Base-by-base conservation (phyloP, 2,888 invertebrate genomes). In the Polyploca ridens region DNA sequence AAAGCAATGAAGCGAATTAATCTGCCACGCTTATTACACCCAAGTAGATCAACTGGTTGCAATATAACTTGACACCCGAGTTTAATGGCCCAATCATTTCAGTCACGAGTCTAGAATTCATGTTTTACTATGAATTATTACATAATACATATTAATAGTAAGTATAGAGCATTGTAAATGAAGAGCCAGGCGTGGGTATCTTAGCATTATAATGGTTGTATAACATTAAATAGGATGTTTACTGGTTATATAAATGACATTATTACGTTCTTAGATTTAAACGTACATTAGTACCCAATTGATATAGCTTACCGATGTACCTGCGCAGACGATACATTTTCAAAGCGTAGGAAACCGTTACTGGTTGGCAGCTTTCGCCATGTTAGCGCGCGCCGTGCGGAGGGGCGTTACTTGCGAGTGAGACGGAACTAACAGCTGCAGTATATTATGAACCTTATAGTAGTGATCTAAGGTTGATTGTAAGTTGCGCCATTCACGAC, bases 11-110 rank as follows among this genome's bases (percentile, higher is more conserved):
- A 66, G 46, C 62, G 60, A 58, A 72, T 74, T 72, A 72, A 72
- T 72, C 65, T 75, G 72, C 66, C 75, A 74, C 67, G 57, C 69
- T 67, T 57, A 72, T 65, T 72, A 64, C 7, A 65, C 59, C 70
- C 54, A 67, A 73, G 66, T 69, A 19, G 69, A 62, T 66, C 66
- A 67, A 69, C 65, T 67, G 58, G 64, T 3, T 14, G 54, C 54
- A 54, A 54, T 61, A 44, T 44, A 44, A 61, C 61, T 61, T 41
- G 38, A 60, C 38, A 60, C 60, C 16, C 41, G 27, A 44, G 38
- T 61, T n/a, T 61, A 38, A 61, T 19, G 6, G 38, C 41, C 38
- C 61, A 61, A 61, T 44, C 61, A 27, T 61, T 60, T 16, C 35
- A 35, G 35, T 59, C 41, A 16, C 35, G 60, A 44, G 38, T 16